Base-by-base conservation (phyloP, 2,888 invertebrate species). In the Dasysyrphus albostriatus region DNA sequence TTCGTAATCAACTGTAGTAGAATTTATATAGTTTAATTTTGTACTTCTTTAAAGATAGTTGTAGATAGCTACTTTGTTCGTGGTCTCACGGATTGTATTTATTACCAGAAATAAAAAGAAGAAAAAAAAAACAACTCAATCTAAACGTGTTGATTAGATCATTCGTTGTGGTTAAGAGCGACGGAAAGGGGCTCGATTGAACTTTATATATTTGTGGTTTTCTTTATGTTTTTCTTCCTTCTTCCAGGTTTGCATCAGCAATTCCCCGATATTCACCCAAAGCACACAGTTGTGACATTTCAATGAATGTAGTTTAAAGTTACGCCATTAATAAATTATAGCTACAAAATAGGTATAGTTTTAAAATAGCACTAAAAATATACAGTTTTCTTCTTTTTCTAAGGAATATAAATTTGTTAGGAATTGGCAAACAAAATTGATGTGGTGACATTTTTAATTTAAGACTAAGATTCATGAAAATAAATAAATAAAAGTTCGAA, bases 71-170 rank as follows among this genome's bases (percentile, higher is more conserved):
- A 65, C 16, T 65, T n/a, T 9, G 12, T 44, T 61, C 19, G 37
- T 70, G 9, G 81, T 39, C 19, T 19, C 56, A 32, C 37, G 73
- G 75, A 59, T 84, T 79, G 75, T 42, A 59, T 84, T 75, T 42
- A 59, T 84, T 75, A 72, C 80, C 49, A 47, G 42, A 63, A 44
- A 24, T 14, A 16, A 63, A 39, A 37, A 12, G 6, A 37, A 5
- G 70, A 16, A 63, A 39, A 37, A 12, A 12, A 37, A 5, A 75
- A 80, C 56, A 75, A 39, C 80, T 75, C 74, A 70, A 58, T 83
- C 70, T 79, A 67, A 59, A 76, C 63, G 80, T 80, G 80, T 67
- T 72, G 84, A 84, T 84, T 84, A 84, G 80, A 80, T 84, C 84
- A 75, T 80, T 65, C 16, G 59, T 51, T 59, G 72, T 14, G 59